Evolutionary conservation across 2,888 invertebrate genomes (phyloP).

Genomic region (Dysmachus trigonus): DNA sequence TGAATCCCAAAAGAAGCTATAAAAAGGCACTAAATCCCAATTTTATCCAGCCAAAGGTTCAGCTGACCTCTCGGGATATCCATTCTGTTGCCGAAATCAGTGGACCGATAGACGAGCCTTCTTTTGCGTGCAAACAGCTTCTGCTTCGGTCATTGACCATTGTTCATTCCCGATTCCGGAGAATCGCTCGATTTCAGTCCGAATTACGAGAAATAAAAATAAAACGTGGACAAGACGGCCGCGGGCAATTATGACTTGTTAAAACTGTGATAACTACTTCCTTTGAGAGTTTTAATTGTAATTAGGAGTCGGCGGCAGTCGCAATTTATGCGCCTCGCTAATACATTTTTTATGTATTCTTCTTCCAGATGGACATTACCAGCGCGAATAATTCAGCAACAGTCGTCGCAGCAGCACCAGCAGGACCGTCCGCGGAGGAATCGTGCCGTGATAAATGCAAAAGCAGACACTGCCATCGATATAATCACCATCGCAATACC

Average conservation of each 20-base stretch:
- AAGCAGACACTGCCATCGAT: constrained; percentile 15
- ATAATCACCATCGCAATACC: constrained; percentile 44
- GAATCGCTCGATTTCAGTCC: neutral
- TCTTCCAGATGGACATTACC: constrained; percentile 46
- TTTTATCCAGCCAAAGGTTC: neutral
- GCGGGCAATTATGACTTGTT: constrained; percentile 6
- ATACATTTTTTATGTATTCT: neutral
- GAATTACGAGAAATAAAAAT: neutral
- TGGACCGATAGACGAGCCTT: constrained; percentile 2
- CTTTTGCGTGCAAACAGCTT: neutral
- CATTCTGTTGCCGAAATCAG: neutral
- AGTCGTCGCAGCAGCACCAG: neutral
- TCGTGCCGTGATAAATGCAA: constrained; percentile 5
- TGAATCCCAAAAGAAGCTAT: neutral
- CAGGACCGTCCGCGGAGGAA: neutral
- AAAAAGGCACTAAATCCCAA: neutral
- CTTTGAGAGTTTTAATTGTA: constrained; percentile 9
- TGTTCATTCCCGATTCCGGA: neutral
- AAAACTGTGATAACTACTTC: constrained; percentile 4
- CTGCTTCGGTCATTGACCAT: constrained; percentile 29
- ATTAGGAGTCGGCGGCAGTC: neutral
- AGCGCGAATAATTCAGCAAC: constrained; percentile 38
- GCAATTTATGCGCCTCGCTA: neutral
- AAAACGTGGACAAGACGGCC: neutral
- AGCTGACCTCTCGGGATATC: neutral